Evolutionary conservation across 2,113 vertebrate genomes (phyloP).

Genomic region (Datnioides undecimradiatus): DNA sequence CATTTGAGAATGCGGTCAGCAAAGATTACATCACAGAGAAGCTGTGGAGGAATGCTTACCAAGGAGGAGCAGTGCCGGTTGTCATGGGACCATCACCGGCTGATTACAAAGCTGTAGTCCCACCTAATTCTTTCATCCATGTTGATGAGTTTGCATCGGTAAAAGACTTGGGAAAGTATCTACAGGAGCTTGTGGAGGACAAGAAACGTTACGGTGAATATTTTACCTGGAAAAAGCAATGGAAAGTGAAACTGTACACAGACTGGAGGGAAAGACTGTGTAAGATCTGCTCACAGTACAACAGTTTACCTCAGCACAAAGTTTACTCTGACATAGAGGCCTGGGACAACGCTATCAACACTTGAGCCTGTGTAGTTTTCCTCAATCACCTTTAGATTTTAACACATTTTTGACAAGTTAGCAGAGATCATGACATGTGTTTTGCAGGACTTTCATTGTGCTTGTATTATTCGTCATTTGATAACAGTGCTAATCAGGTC

Average conservation of each 20-base stretch:
- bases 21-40: slow-evolving; percentile 96
- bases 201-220: slow-evolving; percentile 83
- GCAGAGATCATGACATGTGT: not conserved
- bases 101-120: slow-evolving; percentile 88
- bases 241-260: slow-evolving; percentile 77
- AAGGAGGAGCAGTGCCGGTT: slow-evolving; percentile 86
- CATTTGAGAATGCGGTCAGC: slow-evolving; percentile 92
- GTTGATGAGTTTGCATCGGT: slow-evolving; percentile 88
- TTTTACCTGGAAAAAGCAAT: slow-evolving; percentile 85
- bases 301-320: slow-evolving; percentile 71
- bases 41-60: slow-evolving; percentile 90
- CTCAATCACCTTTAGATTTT: not conserved
- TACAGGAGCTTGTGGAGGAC: slow-evolving; percentile 81
- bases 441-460: not conserved
- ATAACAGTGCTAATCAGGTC: not conserved
- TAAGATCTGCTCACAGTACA: slow-evolving; percentile 83
- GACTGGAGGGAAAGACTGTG: slow-evolving; percentile 93
- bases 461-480: not conserved
- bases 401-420: not conserved
- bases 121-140: slow-evolving; percentile 89
- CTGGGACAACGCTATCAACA: slow-evolving; percentile 76
- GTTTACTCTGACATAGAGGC: slow-evolving; percentile 83
- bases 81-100: slow-evolving; percentile 88
- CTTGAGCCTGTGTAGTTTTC: not conserved
- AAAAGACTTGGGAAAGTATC: slow-evolving; percentile 83